Evolutionary conservation across 2,113 vertebrate species (phyloP).

Genomic region (Phyllostomus hastatus): DNA sequence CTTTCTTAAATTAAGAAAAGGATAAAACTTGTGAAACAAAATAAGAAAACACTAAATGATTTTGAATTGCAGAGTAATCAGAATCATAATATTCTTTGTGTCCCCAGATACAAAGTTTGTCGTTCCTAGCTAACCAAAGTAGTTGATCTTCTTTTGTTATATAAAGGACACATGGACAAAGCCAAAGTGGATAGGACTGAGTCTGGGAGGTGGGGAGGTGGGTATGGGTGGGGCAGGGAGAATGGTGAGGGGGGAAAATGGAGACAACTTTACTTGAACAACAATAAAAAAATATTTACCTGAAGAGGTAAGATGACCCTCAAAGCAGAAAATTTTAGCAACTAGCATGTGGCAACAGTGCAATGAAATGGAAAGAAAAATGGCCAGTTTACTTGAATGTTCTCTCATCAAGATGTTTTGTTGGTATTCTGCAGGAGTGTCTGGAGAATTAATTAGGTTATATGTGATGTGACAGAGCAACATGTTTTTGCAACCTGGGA

Average conservation of each 20-base stretch:
- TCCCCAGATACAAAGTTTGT: neutral
- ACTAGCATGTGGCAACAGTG: neutral
- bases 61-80: slow-evolving; percentile 5
- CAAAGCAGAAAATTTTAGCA: neutral
- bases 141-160: neutral
- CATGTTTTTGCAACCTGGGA: slow-evolving; percentile 62
- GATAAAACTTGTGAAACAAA: slow-evolving; percentile 48
- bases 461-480: slow-evolving; percentile 62
- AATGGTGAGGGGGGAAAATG: too few relatives aligned
- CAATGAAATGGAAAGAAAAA: slow-evolving; percentile 33
- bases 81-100: neutral
- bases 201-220: too few relatives aligned
- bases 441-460: slow-evolving; percentile 21
- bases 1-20: neutral
- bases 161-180: too few relatives aligned
- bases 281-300: neutral
- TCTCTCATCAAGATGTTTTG: neutral
- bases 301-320: neutral
- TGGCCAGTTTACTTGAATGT: slow-evolving; percentile 28
- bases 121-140: neutral
- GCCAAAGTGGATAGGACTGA: too few relatives aligned
- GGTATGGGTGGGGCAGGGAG: too few relatives aligned
- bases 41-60: neutral
- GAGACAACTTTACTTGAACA: too few relatives aligned
- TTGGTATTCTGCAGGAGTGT: slow-evolving; percentile 28